Percentiles rank a stretch among this genome's conserved stretches.
Evolutionary conservation across 2,113 vertebrate species (phyloP).

Genomic region (Lipophrys pholis): DNA sequence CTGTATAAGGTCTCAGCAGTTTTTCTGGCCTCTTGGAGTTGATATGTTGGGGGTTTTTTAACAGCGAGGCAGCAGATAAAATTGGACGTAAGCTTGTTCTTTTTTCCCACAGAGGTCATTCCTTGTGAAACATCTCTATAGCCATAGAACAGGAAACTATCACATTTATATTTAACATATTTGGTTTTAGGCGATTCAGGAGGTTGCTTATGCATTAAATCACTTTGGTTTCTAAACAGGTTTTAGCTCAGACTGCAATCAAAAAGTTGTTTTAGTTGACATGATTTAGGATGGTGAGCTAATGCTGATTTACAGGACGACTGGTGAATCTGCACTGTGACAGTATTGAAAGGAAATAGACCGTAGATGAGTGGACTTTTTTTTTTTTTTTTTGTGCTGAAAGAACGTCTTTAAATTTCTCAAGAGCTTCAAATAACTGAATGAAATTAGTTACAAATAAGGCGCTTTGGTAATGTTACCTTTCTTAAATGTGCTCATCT

Average conservation of each 20-base stretch:
- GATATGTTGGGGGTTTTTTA: slow-evolving; percentile 38
- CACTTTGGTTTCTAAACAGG: slow-evolving; percentile 9
- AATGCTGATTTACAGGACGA: slow-evolving; percentile 21
- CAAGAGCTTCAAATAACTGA: not conserved
- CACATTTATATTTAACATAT: slow-evolving; percentile 6
- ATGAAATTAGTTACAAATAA: not conserved
- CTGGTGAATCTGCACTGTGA: slow-evolving; percentile 48
- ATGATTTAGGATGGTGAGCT: slow-evolving; percentile 40
- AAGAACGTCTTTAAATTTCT: not conserved
- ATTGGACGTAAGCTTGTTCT: slow-evolving; percentile 27
- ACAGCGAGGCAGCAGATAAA: slow-evolving; percentile 34
- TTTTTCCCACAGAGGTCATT: slow-evolving; percentile 60
- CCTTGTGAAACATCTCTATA: slow-evolving; percentile 19
- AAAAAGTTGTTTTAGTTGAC: slow-evolving; percentile 41
- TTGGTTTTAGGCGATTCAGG: not conserved
- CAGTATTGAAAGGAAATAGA: not conserved
- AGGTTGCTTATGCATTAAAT: slow-evolving; percentile 2
- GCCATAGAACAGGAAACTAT: slow-evolving; percentile 43
- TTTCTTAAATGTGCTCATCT: slow-evolving; percentile 26
- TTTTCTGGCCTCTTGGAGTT: slow-evolving; percentile 41
- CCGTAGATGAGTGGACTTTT: slow-evolving; percentile 11
- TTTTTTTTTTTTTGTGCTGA: slow-evolving; percentile 5
- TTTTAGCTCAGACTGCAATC: slow-evolving; percentile 33
- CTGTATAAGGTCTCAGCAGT: slow-evolving; percentile 18
- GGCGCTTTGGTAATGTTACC: slow-evolving; percentile 11